phyloP scores from a whole-genome alignment of 2,888 invertebrate species.

The Xanthostigma xanthostigma region DNA sequence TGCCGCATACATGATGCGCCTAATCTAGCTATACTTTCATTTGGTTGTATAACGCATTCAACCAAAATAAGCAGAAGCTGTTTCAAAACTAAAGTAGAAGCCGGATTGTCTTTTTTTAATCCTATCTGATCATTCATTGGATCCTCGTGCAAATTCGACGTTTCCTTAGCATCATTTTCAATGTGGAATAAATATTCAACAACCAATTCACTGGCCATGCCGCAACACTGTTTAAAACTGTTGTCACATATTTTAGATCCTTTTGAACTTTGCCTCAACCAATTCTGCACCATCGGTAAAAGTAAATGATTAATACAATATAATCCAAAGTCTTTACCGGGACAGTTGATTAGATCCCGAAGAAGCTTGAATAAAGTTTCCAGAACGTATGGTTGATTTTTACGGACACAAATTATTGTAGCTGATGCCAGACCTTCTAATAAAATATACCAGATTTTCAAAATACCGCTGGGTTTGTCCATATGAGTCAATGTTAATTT shows the following conservation, averaged over 20 bases:
- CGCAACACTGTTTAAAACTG: conserved; percentile 90
- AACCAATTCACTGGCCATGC: conserved; percentile 79
- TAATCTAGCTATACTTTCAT: conserved; percentile 77
- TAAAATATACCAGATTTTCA: conserved; percentile 81
- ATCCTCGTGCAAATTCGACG: not conserved
- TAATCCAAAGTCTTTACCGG: conserved; percentile 78
- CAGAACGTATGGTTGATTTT: conserved; percentile 69
- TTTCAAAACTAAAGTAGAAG: conserved; percentile 65
- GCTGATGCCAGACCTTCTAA: conserved; percentile 75
- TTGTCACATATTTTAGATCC: conserved; percentile 61
- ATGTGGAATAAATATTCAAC: conserved; percentile 72
- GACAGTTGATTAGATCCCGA: conserved; percentile 57
- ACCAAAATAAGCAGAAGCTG: conserved; percentile 73
- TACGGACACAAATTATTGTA: conserved; percentile 60
- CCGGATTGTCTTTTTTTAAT: conserved; percentile 33
- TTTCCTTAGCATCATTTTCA: conserved; percentile 36
- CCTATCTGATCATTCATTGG: not conserved
- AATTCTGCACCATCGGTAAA: conserved; percentile 84
- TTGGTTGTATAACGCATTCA: conserved; percentile 81
- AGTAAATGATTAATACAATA: conserved; percentile 86
- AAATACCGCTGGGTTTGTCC: conserved; percentile 66
- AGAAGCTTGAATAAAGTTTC: conserved; percentile 77
- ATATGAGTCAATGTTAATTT: conserved; percentile 44
- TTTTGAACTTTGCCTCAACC: conserved; percentile 55
- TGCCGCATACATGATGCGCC: conserved; percentile 87